Evolutionary conservation across 2,888 invertebrate genomes (phyloP).

Genomic region (Lottia scabra): DNA sequence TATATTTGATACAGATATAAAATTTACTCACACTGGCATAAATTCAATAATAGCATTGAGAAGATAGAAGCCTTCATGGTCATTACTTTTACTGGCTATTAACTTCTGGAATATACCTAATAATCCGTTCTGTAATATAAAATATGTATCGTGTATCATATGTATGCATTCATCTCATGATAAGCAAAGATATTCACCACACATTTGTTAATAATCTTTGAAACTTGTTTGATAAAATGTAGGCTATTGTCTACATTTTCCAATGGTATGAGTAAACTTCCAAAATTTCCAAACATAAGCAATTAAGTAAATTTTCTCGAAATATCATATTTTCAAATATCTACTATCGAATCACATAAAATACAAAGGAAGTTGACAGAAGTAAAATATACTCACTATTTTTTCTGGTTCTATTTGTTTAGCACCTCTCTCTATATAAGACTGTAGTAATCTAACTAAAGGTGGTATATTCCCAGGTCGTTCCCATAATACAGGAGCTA

Average conservation of each 20-base stretch:
- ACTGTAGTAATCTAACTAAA: conserved; percentile 89
- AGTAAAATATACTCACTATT: conserved; percentile 44
- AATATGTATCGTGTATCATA: not conserved
- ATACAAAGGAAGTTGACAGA: not conserved
- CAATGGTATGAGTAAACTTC: no score
- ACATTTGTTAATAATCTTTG: no score
- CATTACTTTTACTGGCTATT: conserved; percentile 93
- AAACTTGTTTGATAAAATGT: no score
- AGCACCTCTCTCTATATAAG: conserved; percentile 82
- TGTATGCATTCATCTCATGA: no score
- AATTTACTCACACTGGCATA: conserved; percentile 80
- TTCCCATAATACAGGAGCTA: conserved; percentile 94
- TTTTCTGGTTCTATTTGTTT: conserved; percentile 74
- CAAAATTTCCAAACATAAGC: no score
- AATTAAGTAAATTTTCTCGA: no score
- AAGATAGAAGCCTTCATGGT: conserved; percentile 95
- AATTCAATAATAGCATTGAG: conserved; percentile 87
- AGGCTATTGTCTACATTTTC: no score
- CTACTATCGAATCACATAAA: no score
- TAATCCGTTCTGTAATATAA: conserved; percentile 71
- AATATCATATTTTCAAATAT: no score
- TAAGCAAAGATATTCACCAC: no score
- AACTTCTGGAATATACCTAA: conserved; percentile 97
- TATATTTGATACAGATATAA: not conserved
- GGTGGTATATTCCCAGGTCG: conserved; percentile 93